A percentile compares a stretch with the other conserved stretches of the same genome.
These are phyloP conservation scores for Gymnogyps californianus DNA, from an alignment of 2,113 vertebrate species.

Conservation along the genomic window DNA sequence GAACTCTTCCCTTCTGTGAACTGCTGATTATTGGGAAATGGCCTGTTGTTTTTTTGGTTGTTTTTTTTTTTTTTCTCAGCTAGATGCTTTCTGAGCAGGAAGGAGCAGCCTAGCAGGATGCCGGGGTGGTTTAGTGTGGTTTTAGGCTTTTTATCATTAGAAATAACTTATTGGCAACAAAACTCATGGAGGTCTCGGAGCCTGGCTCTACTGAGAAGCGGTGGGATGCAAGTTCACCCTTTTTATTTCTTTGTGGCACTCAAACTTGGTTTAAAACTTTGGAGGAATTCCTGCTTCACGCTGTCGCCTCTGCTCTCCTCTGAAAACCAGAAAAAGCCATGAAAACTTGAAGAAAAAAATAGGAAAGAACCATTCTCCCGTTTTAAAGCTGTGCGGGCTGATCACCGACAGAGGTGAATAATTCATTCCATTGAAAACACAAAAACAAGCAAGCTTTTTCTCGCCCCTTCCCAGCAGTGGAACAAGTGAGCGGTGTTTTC, in stretches of 20 bases:
- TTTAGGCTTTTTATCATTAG: neutral
- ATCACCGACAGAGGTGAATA: neutral
- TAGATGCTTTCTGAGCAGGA: neutral
- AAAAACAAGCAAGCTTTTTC: neutral
- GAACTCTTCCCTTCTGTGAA: neutral
- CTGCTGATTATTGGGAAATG: neutral
- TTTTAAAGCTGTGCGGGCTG: accelerated
- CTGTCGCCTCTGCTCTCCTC: neutral
- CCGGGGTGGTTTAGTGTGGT: accelerated
- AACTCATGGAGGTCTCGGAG: accelerated
- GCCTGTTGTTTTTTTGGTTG: no score
- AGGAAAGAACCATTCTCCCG: neutral
- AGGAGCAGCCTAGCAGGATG: neutral
- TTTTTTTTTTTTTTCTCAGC: neutral
- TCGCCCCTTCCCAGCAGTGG: neutral
- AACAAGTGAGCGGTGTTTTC: neutral
- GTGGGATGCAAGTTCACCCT: no score
- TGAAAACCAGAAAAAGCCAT: accelerated
- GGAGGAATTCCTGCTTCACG: neutral
- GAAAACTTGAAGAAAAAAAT: no score
- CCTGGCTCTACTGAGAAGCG: accelerated
- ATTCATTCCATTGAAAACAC: neutral
- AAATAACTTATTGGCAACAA: neutral
- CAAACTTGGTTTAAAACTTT: neutral
- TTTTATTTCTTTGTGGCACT: neutral